Base-by-base conservation (phyloP, 2,888 invertebrate species). In the Drosophila macrothrix region DNA sequence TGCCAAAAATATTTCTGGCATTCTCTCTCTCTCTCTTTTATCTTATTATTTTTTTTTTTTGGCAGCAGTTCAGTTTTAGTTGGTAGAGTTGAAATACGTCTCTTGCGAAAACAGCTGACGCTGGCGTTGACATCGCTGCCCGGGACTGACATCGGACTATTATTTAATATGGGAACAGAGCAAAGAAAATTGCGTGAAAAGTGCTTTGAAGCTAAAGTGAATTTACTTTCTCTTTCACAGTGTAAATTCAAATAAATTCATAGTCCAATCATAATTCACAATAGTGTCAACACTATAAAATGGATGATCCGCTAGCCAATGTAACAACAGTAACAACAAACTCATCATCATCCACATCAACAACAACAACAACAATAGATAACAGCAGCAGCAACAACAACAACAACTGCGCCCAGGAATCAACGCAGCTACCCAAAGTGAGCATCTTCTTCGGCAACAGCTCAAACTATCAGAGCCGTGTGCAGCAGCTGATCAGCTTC, bases 401-500 rank as follows among this genome's bases (percentile, higher is more conserved):
- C 52, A 55, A 16, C 68, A 67, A 25, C 53, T 28, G 22, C 61
- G 35, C 19, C 22, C 43, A 60, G 46, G 68, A 81, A 35, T 31
- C 61, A 68, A 53, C 88, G 16, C 61, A 90, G 73, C 74, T 77
- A 65, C 88, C 85, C 39, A 92, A 88, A 84, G 76, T 78, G n/a
- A 91, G 81, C 79, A 84, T 89, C 80, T 93, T 92, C 83, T 93
- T 91, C 76, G 91, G 91, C 87, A 90, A 79, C 84, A 90, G 92
- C 87, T 83, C 73, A 66, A 91, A 90, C 68, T 93, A 92, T 72
- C 92, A 91, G 61, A 93, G 93, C 76, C 91, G 91, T 68, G 83
- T 93, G 14, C 92, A 93, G 77, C 93, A 92, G 77, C 74, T 93
- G 84, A 93, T 92, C 73, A 92, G 92, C 82, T 91, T 92, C 72